phyloP scores from a whole-genome alignment of 2,888 invertebrate genomes.

The Chrysolina haemoptera region DNA sequence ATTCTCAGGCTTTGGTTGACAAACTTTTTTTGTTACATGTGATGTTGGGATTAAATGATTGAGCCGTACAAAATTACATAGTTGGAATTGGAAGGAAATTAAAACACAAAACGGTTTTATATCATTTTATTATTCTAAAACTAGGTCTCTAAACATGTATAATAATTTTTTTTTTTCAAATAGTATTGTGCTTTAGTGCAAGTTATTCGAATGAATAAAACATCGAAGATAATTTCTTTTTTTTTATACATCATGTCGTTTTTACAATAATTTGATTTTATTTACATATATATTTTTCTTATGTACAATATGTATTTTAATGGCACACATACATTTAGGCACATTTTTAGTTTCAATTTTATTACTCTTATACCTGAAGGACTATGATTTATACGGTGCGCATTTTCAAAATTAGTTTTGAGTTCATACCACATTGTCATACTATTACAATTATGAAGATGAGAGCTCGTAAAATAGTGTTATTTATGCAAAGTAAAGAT shows the following conservation, averaged over 20 bases:
- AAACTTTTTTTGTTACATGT: too few relatives aligned
- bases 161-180: constrained; percentile 35
- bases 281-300: constrained; percentile 34
- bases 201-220: constrained; percentile 31
- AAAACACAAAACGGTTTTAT: not conserved
- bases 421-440: not conserved
- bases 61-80: too few relatives aligned
- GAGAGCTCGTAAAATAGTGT: too few relatives aligned
- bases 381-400: constrained; percentile 3
- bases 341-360: constrained; percentile 49
- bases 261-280: constrained; percentile 34
- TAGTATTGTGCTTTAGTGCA: constrained; percentile 37
- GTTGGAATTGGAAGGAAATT: too few relatives aligned
- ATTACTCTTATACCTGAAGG: constrained; percentile 28
- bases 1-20: too few relatives aligned
- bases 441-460: not conserved
- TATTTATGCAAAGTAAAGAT: too few relatives aligned
- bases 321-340: constrained; percentile 55
- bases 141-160: constrained; percentile 45
- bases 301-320: constrained; percentile 37
- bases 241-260: constrained; percentile 31
- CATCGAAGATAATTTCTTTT: constrained; percentile 25
- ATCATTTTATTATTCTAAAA: constrained; percentile 38
- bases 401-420: not conserved
- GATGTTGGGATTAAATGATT: too few relatives aligned